Base-by-base conservation (phyloP, 2,113 vertebrate genomes). In the Gadus chalcogrammus region DNA sequence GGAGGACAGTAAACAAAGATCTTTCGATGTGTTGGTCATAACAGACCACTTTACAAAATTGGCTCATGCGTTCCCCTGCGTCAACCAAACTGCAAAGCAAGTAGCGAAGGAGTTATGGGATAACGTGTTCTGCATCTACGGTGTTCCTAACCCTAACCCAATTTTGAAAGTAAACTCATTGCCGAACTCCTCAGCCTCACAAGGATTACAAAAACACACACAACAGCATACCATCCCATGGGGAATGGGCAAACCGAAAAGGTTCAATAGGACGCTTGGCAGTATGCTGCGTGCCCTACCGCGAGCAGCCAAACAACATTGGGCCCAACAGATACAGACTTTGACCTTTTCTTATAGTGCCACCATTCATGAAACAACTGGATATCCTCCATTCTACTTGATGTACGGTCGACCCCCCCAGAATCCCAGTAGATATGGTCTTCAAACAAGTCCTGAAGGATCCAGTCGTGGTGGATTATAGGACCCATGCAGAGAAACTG, bases 281-380 rank as follows among this genome's bases (percentile, higher is more conserved):
- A 76, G 53, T 35, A 68, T 73, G 60, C 18, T 68, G 4, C 13
- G 65, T 5, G 5, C 75, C 11, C 42, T 77, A 7, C 65, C 48
- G 3, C 22, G 64, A 3, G 16, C 8, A 48, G 59, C 5, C 1
- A 73, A 73, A 48, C 70, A 77, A 12, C 20, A 72, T 6, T 73
- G 65, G 66, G 13, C 61, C 2, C 65, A 71, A 55, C 71, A 68
- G 53, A 68, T 77, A 22, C 70, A 77, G 27, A 77, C 55, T 22
- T 17, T 72, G 31, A 77, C 68, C 1, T 77, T 77, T 69, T 65
- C 60, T 0, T 77, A 73, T 38, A 77, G 73, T 69, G 72, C 68
- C 17, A 82, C 70, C 0, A 18, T 71, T 3, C 79, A 71, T 66
- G 70, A 82, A 18, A 79, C 58, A 2, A 79, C 18, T 1, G 73